Conservation (phyloP, 2,113 vertebrate genomes). For the Verasper variegatus region DNA sequence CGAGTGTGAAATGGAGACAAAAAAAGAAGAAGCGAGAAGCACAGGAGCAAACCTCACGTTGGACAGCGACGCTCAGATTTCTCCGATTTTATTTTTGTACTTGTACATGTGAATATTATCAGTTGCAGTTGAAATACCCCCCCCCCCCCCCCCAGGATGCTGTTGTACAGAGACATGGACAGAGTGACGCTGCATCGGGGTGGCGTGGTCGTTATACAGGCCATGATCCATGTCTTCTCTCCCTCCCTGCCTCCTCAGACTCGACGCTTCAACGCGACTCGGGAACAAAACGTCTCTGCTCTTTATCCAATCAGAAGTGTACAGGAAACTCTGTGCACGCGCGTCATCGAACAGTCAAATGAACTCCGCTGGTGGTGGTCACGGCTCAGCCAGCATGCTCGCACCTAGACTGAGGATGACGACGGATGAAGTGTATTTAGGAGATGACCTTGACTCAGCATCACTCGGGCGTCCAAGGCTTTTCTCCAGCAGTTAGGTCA, state of each 20-base stretch:
- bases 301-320: slow-evolving; percentile 53
- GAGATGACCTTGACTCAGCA: slow-evolving; percentile 43
- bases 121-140: slow-evolving; percentile 58
- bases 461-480: slow-evolving; percentile 49
- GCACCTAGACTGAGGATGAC: slow-evolving; percentile 54
- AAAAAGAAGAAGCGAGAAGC: slow-evolving; percentile 21
- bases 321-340: slow-evolving; percentile 53
- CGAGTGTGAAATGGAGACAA: slow-evolving; percentile 33
- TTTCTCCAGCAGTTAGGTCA: slow-evolving; percentile 49
- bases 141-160: slow-evolving; percentile 19
- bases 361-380: background rate
- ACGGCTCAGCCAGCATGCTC: slow-evolving; percentile 70
- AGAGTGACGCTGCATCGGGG: background rate
- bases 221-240: slow-evolving; percentile 29
- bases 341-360: background rate
- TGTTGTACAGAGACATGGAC: slow-evolving; percentile 51
- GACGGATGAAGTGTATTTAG: slow-evolving; percentile 31
- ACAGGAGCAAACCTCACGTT: slow-evolving; percentile 40
- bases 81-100: slow-evolving; percentile 83
- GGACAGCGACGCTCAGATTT: slow-evolving; percentile 58
- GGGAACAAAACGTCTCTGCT: slow-evolving; percentile 31
- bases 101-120: slow-evolving; percentile 70
- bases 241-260: slow-evolving; percentile 44
- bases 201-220: background rate
- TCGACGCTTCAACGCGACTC: slow-evolving; percentile 22